Conservation (phyloP, 2,113 vertebrate genomes). For the Hymenochirus boettgeri region DNA sequence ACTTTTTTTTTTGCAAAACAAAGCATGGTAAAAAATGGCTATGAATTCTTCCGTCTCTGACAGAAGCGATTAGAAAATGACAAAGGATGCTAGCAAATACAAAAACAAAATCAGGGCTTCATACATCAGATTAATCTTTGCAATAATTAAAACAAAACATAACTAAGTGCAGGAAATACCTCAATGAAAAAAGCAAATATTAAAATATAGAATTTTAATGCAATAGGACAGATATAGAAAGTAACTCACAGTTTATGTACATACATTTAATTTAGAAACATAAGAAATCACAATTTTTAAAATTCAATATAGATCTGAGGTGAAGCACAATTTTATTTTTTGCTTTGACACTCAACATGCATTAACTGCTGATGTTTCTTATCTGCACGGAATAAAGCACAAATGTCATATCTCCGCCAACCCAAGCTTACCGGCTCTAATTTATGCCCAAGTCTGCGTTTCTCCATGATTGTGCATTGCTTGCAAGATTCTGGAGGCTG, state of each 20-base stretch:
- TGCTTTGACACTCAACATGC: not conserved
- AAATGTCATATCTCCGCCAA: too few species aligned
- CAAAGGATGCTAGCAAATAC: constrained; percentile 44
- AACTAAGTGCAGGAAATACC: constrained; percentile 53
- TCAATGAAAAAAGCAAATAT: constrained; percentile 3
- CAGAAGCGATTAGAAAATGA: constrained; percentile 47
- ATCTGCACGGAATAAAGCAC: not conserved
- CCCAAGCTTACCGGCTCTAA: too few species aligned
- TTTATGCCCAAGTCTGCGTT: too few species aligned
- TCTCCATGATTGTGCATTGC: too few species aligned
- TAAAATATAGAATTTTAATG: constrained; percentile 27
- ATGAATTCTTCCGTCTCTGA: constrained; percentile 43
- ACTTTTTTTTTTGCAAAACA: constrained; percentile 76
- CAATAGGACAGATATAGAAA: constrained; percentile 32
- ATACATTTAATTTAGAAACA: constrained; percentile 1
- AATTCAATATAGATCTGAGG: constrained; percentile 45
- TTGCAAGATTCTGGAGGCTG: too few species aligned
- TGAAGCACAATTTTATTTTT: not conserved
- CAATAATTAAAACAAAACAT: constrained; percentile 50
- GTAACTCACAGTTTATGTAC: constrained; percentile 48
- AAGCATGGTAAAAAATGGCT: constrained; percentile 71
- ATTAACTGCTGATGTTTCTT: not conserved
- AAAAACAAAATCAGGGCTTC: constrained; percentile 48
- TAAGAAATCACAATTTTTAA: constrained; percentile 48
- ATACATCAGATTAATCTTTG: constrained; percentile 54